Evolutionary conservation across 2,797 vertebrate genomes (phyloP), one percentile per base, ranked within the genome.

Genomic region (Cossypha niveicapilla): DNA sequence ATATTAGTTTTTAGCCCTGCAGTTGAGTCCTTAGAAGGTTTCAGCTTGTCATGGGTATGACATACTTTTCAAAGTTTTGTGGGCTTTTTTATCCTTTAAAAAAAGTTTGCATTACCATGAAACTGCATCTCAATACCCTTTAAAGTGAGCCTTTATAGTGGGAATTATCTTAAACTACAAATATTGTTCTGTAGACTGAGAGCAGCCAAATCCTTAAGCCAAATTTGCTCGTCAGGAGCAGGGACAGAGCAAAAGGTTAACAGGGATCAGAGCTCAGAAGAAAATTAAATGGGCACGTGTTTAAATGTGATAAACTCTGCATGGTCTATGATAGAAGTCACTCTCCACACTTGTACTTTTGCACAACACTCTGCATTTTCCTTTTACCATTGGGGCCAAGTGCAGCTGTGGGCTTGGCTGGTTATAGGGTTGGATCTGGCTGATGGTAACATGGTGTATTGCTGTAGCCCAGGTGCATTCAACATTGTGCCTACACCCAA

Each of bases 311-410:
- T 50, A 45, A 80, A 50, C 6, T 48, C 50, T 15, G 12, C 25
- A 4, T 14, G 9, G 11, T 24, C 51, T 58, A 0, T 19, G 14
- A 58, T 0, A 28, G 27, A 7, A 25, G 11, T 39, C 22, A 47
- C 25, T 47, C 44, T 39, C 23, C 6, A 5, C 7, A 9, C 25
- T 45, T 57, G 27, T 61, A 5, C 12, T 84, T 71, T 62, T 50
- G 24, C 56, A 28, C 14, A 65, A 7, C 8, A 3, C 5, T 21
- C 18, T 71, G 37, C 15, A 13, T 73, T 82, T 87, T 83, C 18
- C 19, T 35, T 56, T 51, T n/a, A 10, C 11, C 18, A 0, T 0
- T n/a, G 34, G 15, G 6, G 14, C 44, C 7, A 35, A 60, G 27
- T 11, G 13, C 35, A 47, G 16, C 7, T n/a, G 27, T 57, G 60